Evolutionary conservation across 2,113 vertebrate genomes (phyloP).

Genomic region (Podarcis cretensis): DNA sequence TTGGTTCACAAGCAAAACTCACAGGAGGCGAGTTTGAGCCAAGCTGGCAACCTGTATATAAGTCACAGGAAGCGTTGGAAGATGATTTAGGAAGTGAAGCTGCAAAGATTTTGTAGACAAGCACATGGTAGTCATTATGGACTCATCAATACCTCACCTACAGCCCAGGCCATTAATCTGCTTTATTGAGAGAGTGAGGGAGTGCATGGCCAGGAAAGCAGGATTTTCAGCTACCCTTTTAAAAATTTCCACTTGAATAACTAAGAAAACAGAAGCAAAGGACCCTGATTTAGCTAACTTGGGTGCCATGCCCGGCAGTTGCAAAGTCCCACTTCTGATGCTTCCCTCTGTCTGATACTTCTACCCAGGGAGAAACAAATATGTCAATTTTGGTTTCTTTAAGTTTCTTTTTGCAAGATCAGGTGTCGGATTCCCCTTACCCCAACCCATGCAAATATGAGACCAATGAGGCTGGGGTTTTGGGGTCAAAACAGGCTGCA

Average conservation of each 20-base stretch:
- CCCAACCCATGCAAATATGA: no score
- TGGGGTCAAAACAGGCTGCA: no score
- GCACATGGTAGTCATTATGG: not conserved
- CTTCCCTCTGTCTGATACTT: not conserved
- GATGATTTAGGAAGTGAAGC: constrained; percentile 32
- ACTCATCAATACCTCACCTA: not conserved
- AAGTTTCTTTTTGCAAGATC: no score
- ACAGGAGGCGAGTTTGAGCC: not conserved
- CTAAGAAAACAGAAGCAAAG: not conserved
- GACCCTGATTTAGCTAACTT: not conserved
- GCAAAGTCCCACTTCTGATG: not conserved
- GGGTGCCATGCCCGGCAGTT: not conserved
- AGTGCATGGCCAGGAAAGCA: not conserved
- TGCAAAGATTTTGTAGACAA: constrained; percentile 7
- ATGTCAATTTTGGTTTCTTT: no score
- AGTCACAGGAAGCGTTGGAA: not conserved
- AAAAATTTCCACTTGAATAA: constrained; percentile 8
- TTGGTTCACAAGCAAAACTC: not conserved
- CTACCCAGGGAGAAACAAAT: not conserved
- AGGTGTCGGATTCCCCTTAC: no score
- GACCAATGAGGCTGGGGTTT: no score
- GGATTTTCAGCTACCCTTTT: constrained; percentile 9
- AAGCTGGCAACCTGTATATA: not conserved
- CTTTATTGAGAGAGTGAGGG: not conserved
- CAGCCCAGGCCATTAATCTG: not conserved